Evolutionary conservation across 2,797 vertebrate species (phyloP), one percentile per base, ranked within the genome.

Genomic region (Tokudaia muenninki): DNA sequence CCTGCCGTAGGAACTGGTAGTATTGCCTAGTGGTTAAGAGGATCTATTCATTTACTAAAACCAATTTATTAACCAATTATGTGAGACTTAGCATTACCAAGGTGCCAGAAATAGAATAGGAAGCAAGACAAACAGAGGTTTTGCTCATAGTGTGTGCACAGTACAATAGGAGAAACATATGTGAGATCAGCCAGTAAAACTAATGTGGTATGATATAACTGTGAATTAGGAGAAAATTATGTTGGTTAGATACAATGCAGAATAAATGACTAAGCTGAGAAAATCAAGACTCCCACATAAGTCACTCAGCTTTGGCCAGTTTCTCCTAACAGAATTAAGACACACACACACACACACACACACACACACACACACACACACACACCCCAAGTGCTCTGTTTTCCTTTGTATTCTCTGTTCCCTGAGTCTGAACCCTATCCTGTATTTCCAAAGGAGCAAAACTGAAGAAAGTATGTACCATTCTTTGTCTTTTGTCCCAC

Each of bases 21-120:
- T 50, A 65, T 63, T 44, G 44, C 74, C 31, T 55, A 52, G 9
- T 75, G 63, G 75, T 91, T 90, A 83, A 80, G 57, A 74, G 80
- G 89, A 80, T 92, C 65, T n/a, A 61, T 41, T 89, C 19, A 74
- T 77, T 94, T 29, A 31, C 61, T 82, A 41, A 50, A 74, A 94
- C 79, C 34, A 37, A 78, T 37, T 47, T 96, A 83, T 77, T 94
- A 47, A 72, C 72, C 77, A 96, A 12, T 91, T 82, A 13, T 83
- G 31, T 89, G 37, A 37, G 26, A 34, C 21, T 63, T 37, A 3
- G 13, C 79, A 5, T 88, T 78, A 80, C 37, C 65, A 67, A 77
- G 11, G 44, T 59, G 1, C 44, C 52, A 31, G 87, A 34, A 70
- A 50, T 19, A 92, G 1, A 82, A 22, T 29, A 24, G 1, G 70